Evolutionary conservation across 2,113 vertebrate genomes (phyloP).

Genomic region (Chloroceryle aenea): DNA sequence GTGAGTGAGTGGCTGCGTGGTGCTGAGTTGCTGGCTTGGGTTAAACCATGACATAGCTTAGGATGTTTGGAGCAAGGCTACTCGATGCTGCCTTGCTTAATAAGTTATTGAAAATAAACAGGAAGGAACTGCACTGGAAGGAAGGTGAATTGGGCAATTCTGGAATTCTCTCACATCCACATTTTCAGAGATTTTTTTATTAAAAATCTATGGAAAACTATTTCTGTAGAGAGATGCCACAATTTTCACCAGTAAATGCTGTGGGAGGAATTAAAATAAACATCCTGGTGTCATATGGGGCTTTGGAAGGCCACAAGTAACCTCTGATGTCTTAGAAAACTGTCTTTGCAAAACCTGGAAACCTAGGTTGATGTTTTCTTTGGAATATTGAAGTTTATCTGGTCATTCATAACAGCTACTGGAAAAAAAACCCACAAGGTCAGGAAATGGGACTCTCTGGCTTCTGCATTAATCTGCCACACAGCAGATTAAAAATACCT

Average conservation of each 20-base stretch:
- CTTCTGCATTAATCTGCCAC: not conserved
- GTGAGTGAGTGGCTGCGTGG: not conserved
- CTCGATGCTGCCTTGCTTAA: not conserved
- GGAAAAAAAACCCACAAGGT: not conserved
- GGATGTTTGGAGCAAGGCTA: not conserved
- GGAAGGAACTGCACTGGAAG: not conserved
- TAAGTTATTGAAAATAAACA: not conserved
- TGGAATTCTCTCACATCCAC: not conserved
- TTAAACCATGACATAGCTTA: not conserved
- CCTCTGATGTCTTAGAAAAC: not conserved
- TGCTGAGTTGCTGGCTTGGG: not conserved
- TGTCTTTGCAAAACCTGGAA: not conserved
- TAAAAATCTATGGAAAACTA: not conserved
- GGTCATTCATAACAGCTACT: not conserved
- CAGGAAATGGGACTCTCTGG: not conserved
- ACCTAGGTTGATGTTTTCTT: not conserved
- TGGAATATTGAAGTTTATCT: not conserved
- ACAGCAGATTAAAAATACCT: not conserved
- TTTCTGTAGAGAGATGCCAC: not conserved
- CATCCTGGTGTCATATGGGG: not conserved
- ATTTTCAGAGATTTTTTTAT: not conserved
- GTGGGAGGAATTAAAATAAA: not conserved
- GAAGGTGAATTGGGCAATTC: not conserved
- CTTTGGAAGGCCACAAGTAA: not conserved
- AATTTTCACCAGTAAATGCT: not conserved